phyloP scores from a whole-genome alignment of 2,797 vertebrate genomes.

The Pseudochaenichthys georgianus region DNA sequence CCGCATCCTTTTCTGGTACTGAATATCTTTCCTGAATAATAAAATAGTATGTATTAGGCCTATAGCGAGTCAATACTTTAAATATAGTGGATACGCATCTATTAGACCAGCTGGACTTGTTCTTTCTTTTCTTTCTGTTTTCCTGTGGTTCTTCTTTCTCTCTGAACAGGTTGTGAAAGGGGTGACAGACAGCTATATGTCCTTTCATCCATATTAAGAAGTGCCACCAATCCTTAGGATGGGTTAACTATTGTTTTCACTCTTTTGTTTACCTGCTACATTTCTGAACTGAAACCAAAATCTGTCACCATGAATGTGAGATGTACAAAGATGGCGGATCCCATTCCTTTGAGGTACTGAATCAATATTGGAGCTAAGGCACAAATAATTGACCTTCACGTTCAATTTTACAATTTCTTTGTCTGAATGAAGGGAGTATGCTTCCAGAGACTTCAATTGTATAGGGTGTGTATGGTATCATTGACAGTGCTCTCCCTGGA shows the following conservation, averaged over 20 bases:
- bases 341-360: conserved; percentile 57
- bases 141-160: conserved; percentile 63
- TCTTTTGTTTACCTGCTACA: conserved; percentile 59
- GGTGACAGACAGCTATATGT: conserved; percentile 71
- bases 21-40: conserved; percentile 72
- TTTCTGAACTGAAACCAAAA: conserved; percentile 83
- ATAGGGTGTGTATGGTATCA: conserved; percentile 61
- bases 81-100: conserved; percentile 75
- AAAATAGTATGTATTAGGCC: conserved; percentile 75
- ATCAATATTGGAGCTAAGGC: conserved; percentile 70
- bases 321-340: conserved; percentile 70
- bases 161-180: conserved; percentile 64
- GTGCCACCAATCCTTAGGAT: conserved; percentile 77
- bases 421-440: conserved; percentile 62
- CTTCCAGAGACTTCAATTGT: conserved; percentile 57
- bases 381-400: conserved; percentile 72
- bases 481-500: conserved; percentile 68
- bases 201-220: conserved; percentile 74
- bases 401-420: conserved; percentile 62
- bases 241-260: conserved; percentile 64
- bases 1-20: conserved; percentile 64
- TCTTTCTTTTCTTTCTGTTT: conserved; percentile 44
- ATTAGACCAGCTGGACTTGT: conserved; percentile 69
- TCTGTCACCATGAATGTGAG: conserved; percentile 83
- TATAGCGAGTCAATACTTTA: conserved; percentile 73